Base-by-base conservation (phyloP, 1,140 invertebrate species). In the Dermatophagoides farinae region DNA sequence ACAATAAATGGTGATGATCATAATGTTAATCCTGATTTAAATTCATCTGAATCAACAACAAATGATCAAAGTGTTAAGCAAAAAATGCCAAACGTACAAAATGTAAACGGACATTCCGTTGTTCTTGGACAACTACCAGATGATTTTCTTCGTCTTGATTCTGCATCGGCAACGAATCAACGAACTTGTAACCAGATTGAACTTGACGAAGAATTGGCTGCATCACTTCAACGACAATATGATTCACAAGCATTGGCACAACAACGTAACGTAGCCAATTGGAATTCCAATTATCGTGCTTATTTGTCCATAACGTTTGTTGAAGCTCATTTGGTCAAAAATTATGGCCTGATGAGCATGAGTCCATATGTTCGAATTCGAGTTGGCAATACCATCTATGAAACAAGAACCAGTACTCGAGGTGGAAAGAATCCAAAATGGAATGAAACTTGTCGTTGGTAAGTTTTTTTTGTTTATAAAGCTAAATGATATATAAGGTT, bases 341-440 rank as follows among this genome's bases (percentile, higher is more conserved):
- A 96, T 73, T 97, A 97, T 80, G 91, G 92, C 40, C 76, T 97
- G 64, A 87, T 88, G 2, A 78, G 86, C 63, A 97, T 96, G 91
- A 90, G 96, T 74, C 90, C 90, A 0, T 96, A 96, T 72, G 87
- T 87, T n/a, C 77, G 90, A 66, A 70, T 96, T 50, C 77, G 88
- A 66, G 79, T 97, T 41, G 92, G 90, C 1, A 88, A 95, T 71
- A 82, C 82, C 64, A 82, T 93, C 43, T 93, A 92, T 74, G 91
- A 97, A 75, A 96, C 91, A 0, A 88, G 22, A 44, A 61, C 61
- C 12, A 39, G 87, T 69, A 79, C 84, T 49, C 95, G 88, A 75
- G 92, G 90, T 54, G 89, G 88, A n/a, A 93, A 91, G 72, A 90
- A 84, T 72, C 92, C 92, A 18, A 77, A 82, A 65, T 96, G 91